Base-by-base conservation (phyloP, 2,888 invertebrate genomes). In the Aquatica leii region DNA sequence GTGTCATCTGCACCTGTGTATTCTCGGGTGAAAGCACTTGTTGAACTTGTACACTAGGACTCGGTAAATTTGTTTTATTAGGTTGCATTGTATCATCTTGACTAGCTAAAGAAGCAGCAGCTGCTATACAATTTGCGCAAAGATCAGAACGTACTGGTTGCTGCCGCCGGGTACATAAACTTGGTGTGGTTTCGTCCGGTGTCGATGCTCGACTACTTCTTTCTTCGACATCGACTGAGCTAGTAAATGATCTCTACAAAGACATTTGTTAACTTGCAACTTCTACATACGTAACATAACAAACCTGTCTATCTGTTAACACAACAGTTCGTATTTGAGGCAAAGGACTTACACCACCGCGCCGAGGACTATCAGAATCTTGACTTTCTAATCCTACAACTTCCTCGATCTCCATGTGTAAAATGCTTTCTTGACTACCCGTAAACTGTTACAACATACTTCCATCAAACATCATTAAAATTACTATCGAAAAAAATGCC, bases 401-500 rank as follows among this genome's bases (percentile, higher is more conserved):
- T 37, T 81, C 80, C 66, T 90, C 90, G 65, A 87, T 85, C 68
- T 92, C 91, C 73, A 92, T 83, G 80, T 93, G 92, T 59, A 93
- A 82, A 70, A 93, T 91, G 78, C 92, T 92, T 82, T 93, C 93
- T 79, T 93, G 92, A 77, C 93, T 93, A 72, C 92, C 93, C 50
- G 92, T 88, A 82, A 92, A 92, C 92, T 93, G 83, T 2, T 74
- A 4, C 9, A 51, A 21, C 15, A 37, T n/a, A n/a, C 5, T 31
- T n/a, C n/a, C n/a, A n/a, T n/a, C n/a, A n/a, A n/a, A n/a, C 24
- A 24, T 24, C 24, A 24, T 24, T 24, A 24, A 24, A 24, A 24
- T 24, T 24, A 6, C 24, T n/a, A n/a, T n/a, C n/a, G n/a, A n/a
- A n/a, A n/a, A n/a, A n/a, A n/a, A n/a, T n/a, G n/a, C n/a, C n/a